Evolutionary conservation across 2,113 vertebrate genomes (phyloP), one percentile per base, ranked within the genome.

Genomic region (Gymnobelideus leadbeateri): DNA sequence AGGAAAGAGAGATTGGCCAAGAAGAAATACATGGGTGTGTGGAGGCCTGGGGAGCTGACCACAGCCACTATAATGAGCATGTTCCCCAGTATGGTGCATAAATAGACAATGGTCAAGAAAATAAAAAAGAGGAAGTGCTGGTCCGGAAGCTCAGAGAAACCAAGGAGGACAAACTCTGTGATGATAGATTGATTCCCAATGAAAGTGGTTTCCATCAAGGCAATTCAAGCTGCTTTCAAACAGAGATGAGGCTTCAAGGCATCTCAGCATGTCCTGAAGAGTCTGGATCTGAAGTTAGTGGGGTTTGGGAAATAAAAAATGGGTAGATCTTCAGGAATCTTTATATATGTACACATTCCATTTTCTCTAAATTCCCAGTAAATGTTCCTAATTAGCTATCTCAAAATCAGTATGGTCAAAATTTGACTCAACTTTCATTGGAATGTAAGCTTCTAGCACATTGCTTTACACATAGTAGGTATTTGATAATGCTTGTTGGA

Each of bases 1-100:
- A 98, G 51, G 89, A 97, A 92, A 43, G 97, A 97, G 12, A 97
- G 61, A 47, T 97, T 97, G 11, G 46, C 93, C 94, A 97, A 89
- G n/a, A 97, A 97, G 90, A 97, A 96, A 94, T 97, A 97, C 96
- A 97, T 97, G 26, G 96, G 97, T 10, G 37, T 95, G 92, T 97
- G 96, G n/a, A 97, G 95, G 0, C 47, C 95, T 47, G 51, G 91
- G 2, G 84, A 95, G 23, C 90, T 94, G 26, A 96, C 23, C 12
- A 96, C 96, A 0, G 92, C 96, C 47, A 91, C 91, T 12, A 95
- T 47, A 37, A 97, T 94, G 6, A 97, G 37, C 89, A 92, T 61
- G 31, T 96, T 97, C 37, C 96, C 96, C n/a, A 37, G 0, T 6
- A 96, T 19, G 28, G 90, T 97, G 43, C 47, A 94, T 21, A 12